Base-by-base conservation (phyloP, 2,888 invertebrate species). In the Piscicola geometra region DNA sequence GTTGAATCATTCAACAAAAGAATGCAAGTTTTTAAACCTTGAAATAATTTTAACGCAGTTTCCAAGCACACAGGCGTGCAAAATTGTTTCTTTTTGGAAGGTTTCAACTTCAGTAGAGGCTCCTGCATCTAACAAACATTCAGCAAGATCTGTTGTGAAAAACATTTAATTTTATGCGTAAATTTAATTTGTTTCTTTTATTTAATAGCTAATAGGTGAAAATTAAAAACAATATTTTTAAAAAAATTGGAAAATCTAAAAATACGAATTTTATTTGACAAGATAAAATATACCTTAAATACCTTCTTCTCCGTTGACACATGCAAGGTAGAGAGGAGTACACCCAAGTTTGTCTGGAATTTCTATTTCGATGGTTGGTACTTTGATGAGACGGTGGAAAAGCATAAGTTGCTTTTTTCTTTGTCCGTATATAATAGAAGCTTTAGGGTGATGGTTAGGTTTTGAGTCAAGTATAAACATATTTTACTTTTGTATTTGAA, bases 1-100 rank as follows among this genome's bases (percentile, higher is more conserved):
- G n/a, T n/a, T n/a, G n/a, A n/a, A n/a, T n/a, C n/a, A n/a, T n/a
- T n/a, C n/a, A 41, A 5, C 41, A 41, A 41, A 41, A 41, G 41
- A 15, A 41, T 41, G 41, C 5, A 15, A 9, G 41, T 5, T 41
- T 41, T 41, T 15, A 41, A 41, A 41, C 41, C 41, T 41, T 5
- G 41, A 41, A 15, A 41, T 81, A n/a, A 84, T 78, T 52, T 81
- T 79, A 32, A 79, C 78, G 71, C 81, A 81, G 79, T 83, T 83
- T 21, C 84, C 83, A 79, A 81, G 82, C 32, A 83, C 82, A 71
- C 82, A 82, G 66, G 79, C 83, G 81, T 84, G 84, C 56, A 84
- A 80, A 1, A 82, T 76, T 15, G 82, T 81, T 72, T 83, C 82
- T 0, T 82, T 82, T n/a, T 76, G 78, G 21, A 79, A 79, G 28